Percentiles rank a stretch among this genome's conserved stretches.
Evolutionary conservation across 2,888 invertebrate genomes (phyloP).

Genomic region (Ormyrus pomaceus): DNA sequence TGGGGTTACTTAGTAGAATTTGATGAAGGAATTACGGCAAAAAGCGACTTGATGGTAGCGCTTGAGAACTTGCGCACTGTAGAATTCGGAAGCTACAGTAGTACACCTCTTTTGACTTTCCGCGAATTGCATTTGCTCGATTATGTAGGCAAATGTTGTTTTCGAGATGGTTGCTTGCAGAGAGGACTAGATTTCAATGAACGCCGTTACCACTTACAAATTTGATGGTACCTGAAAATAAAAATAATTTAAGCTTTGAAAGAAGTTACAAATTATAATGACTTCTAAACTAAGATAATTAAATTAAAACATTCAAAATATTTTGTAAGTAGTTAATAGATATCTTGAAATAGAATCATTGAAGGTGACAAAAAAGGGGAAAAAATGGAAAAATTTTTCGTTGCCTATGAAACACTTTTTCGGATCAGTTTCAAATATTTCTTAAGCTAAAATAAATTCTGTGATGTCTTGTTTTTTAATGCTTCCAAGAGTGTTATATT

Average conservation of each 20-base stretch:
- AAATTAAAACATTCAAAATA: no score
- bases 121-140: constrained; percentile 1
- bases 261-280: background rate
- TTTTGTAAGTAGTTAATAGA: no score
- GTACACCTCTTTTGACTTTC: background rate
- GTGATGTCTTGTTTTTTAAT: no score
- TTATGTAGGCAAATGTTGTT: constrained; percentile 21
- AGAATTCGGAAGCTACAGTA: constrained; percentile 5
- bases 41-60: constrained; percentile 28
- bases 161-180: background rate
- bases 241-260: background rate
- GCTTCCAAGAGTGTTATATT: no score
- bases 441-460: no score
- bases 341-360: no score
- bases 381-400: no score
- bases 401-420: no score
- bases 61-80: constrained; percentile 15
- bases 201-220: background rate
- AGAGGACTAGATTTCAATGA: constrained; percentile 25
- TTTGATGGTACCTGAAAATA: constrained; percentile 11
- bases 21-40: constrained; percentile 35
- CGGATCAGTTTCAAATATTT: no score
- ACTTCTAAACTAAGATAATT: background rate
- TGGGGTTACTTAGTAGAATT: constrained; percentile 8
- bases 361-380: no score